A percentile compares a stretch with the other conserved stretches of the same genome.
These are phyloP conservation scores for Acrobasis suavella DNA, from an alignment of 2,888 invertebrate species.

Conservation along the genomic window DNA sequence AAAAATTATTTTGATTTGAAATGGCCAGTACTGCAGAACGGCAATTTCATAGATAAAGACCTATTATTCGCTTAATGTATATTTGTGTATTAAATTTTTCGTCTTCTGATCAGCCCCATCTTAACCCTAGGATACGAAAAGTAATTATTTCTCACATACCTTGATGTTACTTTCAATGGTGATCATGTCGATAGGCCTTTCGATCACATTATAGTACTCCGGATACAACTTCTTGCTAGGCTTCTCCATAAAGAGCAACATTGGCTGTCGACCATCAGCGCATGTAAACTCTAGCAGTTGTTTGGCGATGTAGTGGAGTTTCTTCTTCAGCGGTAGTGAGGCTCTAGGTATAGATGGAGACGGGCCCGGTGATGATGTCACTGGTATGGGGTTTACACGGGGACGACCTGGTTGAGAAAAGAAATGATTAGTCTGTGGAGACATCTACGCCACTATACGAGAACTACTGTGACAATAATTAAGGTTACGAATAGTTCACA, in stretches of 20 bases:
- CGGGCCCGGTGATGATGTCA: conserved; percentile 41
- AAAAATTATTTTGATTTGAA: too few species aligned
- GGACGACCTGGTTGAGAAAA: conserved; percentile 63
- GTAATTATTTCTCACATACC: conserved; percentile 44
- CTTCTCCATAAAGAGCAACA: conserved; percentile 97
- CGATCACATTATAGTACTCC: conserved; percentile 97
- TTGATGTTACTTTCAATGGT: conserved; percentile 96
- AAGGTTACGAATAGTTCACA: too few species aligned
- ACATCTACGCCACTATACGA: too few species aligned
- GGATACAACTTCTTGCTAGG: conserved; percentile 97
- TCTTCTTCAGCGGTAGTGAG: conserved; percentile 88
- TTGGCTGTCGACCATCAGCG: conserved; percentile 90
- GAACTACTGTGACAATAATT: too few species aligned
- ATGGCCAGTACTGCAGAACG: too few species aligned
- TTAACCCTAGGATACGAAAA: background rate
- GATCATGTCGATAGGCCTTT: conserved; percentile 96
- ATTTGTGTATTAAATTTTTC: too few species aligned
- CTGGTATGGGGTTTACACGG: conserved; percentile 59
- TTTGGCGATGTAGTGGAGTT: conserved; percentile 90
- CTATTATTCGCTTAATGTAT: too few species aligned
- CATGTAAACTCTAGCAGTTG: conserved; percentile 76
- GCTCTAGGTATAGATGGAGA: conserved; percentile 50
- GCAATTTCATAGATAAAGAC: too few species aligned
- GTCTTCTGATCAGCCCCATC: too few species aligned
- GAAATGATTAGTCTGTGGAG: background rate